Evolutionary conservation across 2,113 vertebrate species (phyloP), one percentile per base, ranked within the genome.

Genomic region (Chloebia gouldiae): DNA sequence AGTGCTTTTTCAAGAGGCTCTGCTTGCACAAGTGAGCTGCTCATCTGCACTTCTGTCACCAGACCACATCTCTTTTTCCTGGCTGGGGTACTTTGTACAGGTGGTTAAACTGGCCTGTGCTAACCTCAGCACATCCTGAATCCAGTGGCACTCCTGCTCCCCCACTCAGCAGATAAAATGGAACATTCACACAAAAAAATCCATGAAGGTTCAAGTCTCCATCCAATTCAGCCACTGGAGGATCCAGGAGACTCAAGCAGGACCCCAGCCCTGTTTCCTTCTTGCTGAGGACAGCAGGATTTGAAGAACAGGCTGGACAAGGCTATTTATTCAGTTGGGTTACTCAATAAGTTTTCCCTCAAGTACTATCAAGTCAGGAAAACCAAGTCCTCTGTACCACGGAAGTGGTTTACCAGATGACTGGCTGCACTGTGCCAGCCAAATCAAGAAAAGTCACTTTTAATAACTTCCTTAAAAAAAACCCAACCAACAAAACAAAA

Each of bases 351-450:
- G 60, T 28, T 30, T 37, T 86, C 56, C 80, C 87, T 78, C 87
- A 93, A 85, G 18, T 76, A 23, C 71, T 73, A 57, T 80, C 57
- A 63, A 45, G 57, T 31, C 54, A 91, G 86, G 75, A 72, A 79
- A 95, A 69, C 45, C 50, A 39, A 80, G 37, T 23, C 40, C 86
- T 70, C 65, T 57, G 64, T 39, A 65, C 51, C 68, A 90, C 16
- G 9, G 93, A 86, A 80, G 73, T 61, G 66, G 95, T 57, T 94
- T 66, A 91, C 89, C 85, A 72, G 60, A 90, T 31, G 53, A 83
- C 35, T 54, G 56, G 39, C n/a, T 81, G 69, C 59, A 72, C 40
- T 6, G 35, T 49, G 54, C 88, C 91, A 93, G 56, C 10, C 83
- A 89, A 81, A 73, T 70, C 37, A 75, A 68, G 64, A 75, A 88